Evolutionary conservation across 2,888 invertebrate genomes (phyloP).

Genomic region (Yponomeuta plumbellus): DNA sequence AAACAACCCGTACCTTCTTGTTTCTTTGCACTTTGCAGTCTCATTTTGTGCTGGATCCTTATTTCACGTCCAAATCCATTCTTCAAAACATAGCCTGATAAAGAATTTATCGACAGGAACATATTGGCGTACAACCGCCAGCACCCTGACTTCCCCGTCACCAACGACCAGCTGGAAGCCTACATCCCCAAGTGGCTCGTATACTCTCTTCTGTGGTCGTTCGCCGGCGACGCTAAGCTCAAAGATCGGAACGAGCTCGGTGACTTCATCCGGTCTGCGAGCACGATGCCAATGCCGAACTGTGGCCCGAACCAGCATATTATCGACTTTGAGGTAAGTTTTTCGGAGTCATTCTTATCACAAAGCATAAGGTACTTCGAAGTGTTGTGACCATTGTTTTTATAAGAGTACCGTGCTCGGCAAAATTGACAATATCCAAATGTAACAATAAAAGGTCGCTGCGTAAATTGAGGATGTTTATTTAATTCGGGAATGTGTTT

Average conservation of each 20-base stretch:
- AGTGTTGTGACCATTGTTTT: not conserved
- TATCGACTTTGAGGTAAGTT: conserved; percentile 93
- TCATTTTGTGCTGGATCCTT: no score
- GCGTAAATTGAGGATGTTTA: no score
- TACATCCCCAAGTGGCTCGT: conserved; percentile 96
- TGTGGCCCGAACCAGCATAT: conserved; percentile 87
- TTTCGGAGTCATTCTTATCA: not conserved
- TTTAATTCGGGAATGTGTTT: no score
- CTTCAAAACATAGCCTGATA: not conserved
- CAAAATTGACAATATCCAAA: no score
- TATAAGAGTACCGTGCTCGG: no score
- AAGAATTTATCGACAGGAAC: conserved; percentile 73
- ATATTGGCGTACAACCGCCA: conserved; percentile 94
- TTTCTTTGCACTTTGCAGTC: no score
- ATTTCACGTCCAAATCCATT: not conserved
- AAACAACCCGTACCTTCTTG: no score
- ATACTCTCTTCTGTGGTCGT: conserved; percentile 97
- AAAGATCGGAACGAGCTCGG: conserved; percentile 95
- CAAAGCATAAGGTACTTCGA: not conserved
- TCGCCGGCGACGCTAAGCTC: conserved; percentile 98
- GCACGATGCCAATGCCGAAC: conserved; percentile 94
- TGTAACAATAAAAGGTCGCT: no score
- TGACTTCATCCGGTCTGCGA: conserved; percentile 95
- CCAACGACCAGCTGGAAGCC: conserved; percentile 92
- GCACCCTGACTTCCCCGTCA: conserved; percentile 96